Evolutionary conservation across 2,113 vertebrate species (phyloP).

Genomic region (Haemorhous mexicanus): DNA sequence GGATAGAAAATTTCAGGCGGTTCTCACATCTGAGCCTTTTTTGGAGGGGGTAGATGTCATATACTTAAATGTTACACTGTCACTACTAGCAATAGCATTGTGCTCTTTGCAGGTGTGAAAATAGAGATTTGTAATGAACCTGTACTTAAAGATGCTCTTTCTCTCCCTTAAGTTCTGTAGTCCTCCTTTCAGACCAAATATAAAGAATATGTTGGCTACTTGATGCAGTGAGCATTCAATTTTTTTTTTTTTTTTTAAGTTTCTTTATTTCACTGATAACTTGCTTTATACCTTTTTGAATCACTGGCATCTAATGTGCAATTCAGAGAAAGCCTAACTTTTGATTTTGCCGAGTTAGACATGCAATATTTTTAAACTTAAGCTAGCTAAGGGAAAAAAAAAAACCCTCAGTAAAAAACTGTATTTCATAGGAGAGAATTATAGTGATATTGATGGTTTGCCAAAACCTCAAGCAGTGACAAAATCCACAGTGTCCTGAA

Average conservation of each 20-base stretch:
- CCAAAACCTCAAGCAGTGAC: conserved; percentile 92
- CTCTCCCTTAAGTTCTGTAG: not conserved
- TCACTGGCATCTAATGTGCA: not conserved
- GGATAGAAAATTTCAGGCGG: not conserved
- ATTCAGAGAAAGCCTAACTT: conserved; percentile 12
- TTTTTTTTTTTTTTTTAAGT: not conserved
- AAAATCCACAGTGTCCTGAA: conserved; percentile 90
- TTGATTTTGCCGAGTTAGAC: not conserved
- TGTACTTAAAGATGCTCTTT: not conserved
- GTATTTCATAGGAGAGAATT: conserved; percentile 84
- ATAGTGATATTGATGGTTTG: conserved; percentile 80
- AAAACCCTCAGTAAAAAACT: conserved; percentile 58
- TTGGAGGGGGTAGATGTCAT: not conserved
- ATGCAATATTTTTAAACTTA: conserved; percentile 36
- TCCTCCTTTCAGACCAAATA: not conserved
- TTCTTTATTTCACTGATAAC: not conserved
- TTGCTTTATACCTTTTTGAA: not conserved
- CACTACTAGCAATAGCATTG: not conserved
- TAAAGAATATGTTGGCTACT: not conserved
- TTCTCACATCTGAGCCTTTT: conserved; percentile 4
- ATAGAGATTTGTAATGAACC: not conserved
- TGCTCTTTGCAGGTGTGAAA: not conserved
- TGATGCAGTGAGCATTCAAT: not conserved
- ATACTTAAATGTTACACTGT: not conserved
- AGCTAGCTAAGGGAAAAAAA: not conserved